Evolutionary conservation across 2,888 invertebrate species (phyloP).

Genomic region (Synergus gifuensis): DNA sequence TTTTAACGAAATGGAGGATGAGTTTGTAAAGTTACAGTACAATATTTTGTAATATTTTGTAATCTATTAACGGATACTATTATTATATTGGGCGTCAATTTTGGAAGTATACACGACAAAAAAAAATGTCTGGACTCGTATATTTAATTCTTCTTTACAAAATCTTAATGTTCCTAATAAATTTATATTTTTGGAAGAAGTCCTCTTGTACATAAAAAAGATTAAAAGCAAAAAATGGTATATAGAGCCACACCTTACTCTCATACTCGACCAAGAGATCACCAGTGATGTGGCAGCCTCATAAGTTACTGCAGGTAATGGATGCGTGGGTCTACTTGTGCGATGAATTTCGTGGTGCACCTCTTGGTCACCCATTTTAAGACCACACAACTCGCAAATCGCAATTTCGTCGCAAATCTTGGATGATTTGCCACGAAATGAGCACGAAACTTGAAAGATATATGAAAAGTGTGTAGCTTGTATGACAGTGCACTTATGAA

Average conservation of each 20-base stretch:
- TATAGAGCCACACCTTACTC: constrained; percentile 46
- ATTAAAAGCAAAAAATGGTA: too few species aligned
- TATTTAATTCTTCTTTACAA: too few species aligned
- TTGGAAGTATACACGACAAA: too few species aligned
- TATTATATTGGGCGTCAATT: too few species aligned
- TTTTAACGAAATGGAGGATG: too few species aligned
- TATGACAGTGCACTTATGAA: constrained; percentile 62
- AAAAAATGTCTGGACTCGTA: too few species aligned
- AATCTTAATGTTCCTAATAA: too few species aligned
- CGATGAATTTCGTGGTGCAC: constrained; percentile 67
- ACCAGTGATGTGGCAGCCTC: constrained; percentile 22
- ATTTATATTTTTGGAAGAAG: too few species aligned
- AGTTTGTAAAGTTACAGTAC: background rate
- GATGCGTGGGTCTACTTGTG: constrained; percentile 66
- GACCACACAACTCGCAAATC: constrained; percentile 67
- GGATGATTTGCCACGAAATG: constrained; percentile 64
- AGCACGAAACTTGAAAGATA: constrained; percentile 64
- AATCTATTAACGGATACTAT: too few species aligned
- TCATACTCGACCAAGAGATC: constrained; percentile 45
- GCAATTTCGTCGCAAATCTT: constrained; percentile 56
- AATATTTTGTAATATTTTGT: background rate
- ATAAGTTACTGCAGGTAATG: constrained; percentile 55
- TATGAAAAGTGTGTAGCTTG: constrained; percentile 63
- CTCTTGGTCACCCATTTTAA: constrained; percentile 52
- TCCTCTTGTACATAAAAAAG: too few species aligned